Base-by-base conservation (phyloP, 2,888 invertebrate genomes). In the Neuroscelio doddi region DNA sequence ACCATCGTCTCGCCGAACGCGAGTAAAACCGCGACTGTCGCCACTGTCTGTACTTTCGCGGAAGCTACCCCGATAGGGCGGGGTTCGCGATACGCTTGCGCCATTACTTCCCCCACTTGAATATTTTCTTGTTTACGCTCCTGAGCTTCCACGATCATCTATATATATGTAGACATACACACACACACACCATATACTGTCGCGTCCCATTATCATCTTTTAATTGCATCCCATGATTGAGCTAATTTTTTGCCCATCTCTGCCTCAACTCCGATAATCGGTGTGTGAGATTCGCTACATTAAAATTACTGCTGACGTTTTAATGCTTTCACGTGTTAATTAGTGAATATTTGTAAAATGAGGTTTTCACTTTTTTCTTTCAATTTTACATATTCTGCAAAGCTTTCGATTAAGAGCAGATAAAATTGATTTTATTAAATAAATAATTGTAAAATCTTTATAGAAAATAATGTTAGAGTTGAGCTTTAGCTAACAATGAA, bases 31-130 rank as follows among this genome's bases (percentile, higher is more conserved):
- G 72, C 76, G 71, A 70, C 71, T 74, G 66, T 68, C 70, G 68
- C 67, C 71, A 62, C 69, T 73, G 52, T 70, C 70, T 53, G 56
- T 63, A 65, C 64, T 68, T 70, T 66, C 72, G 69, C 68, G 67
- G 69, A 69, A 71, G 70, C 65, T 70, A 69, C 69, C 69, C 69
- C 68, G 74, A 80, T 72, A 80, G 82, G 82, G 82, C 83, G 82
- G 81, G 82, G 82, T 82, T 82, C 81, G 59, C 72, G 63, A 17
- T 71, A 80, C 82, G 81, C 81, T 77, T 73, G 78, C 81, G 77
- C 80, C 80, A 73, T 78, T 63, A 64, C 57, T 62, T 38, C 64
- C 56, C 70, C 70, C 64, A 58, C 58, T 58, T 44, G 44, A 32
- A 44, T 55, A 62, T 67, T 63, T 68, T 56, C 78, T 80, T 78